These are phyloP conservation scores for Popillia japonica DNA, from an alignment of 1,140 invertebrate species.

Conservation along the genomic window DNA sequence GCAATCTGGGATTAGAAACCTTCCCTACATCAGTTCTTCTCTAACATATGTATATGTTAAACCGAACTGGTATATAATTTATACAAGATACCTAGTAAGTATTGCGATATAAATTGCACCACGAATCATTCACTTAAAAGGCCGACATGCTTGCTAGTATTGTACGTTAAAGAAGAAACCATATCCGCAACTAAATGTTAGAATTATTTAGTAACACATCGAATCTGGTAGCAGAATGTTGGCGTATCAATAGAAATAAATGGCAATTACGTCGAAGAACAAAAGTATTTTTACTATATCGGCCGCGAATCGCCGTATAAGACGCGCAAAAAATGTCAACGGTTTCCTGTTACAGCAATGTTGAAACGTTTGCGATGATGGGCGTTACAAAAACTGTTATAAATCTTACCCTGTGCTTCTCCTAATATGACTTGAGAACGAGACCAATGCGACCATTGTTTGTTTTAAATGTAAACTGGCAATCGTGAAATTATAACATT, in stretches of 20 bases:
- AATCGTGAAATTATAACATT: too few species aligned
- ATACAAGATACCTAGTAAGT: background rate
- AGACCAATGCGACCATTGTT: background rate
- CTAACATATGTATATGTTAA: too few species aligned
- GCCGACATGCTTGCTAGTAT: background rate
- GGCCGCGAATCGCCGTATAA: background rate
- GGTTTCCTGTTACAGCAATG: background rate
- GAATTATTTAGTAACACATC: background rate
- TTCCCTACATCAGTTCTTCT: too few species aligned
- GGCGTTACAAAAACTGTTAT: background rate
- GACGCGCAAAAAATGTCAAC: conserved; percentile 4
- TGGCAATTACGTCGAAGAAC: conserved; percentile 8
- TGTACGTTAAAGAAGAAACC: background rate
- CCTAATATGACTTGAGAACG: background rate
- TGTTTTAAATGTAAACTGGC: background rate
- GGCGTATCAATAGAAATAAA: background rate
- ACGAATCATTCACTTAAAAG: conserved; percentile 5
- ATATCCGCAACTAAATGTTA: conserved; percentile 15
- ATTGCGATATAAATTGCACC: background rate
- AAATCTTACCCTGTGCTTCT: background rate
- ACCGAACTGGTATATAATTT: background rate
- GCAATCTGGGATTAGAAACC: too few species aligned
- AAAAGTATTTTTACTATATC: conserved; percentile 14
- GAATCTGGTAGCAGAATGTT: background rate
- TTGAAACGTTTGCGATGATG: background rate